These are phyloP conservation scores for Tauraco erythrolophus DNA, from an alignment of 2,113 vertebrate genomes.

Conservation along the genomic window DNA sequence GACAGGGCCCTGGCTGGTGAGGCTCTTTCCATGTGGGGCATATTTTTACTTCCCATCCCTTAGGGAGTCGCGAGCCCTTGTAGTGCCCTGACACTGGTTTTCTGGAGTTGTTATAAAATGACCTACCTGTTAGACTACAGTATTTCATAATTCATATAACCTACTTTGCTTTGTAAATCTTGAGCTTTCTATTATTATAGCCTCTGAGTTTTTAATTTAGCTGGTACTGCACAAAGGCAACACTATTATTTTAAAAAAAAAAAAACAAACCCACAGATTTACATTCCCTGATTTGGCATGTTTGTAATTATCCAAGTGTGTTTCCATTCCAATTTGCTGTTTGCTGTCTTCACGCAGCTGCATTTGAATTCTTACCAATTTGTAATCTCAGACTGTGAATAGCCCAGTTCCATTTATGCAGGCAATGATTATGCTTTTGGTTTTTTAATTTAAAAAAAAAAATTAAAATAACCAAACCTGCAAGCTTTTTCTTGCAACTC, in stretches of 20 bases:
- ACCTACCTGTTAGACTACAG: not conserved
- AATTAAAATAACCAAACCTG: not conserved
- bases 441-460: not conserved
- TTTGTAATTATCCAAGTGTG: slow-evolving; percentile 5
- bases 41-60: not conserved
- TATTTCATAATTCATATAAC: not conserved
- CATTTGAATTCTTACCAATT: not conserved
- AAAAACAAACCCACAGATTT: not conserved
- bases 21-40: not conserved
- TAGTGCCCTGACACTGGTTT: not conserved
- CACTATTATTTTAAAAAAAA: not conserved
- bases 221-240: not conserved
- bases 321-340: slow-evolving; percentile 5
- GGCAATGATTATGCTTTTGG: not conserved
- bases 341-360: slow-evolving; percentile 44
- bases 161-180: not conserved
- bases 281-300: not conserved
- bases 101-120: not conserved
- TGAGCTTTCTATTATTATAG: not conserved
- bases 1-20: not conserved
- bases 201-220: not conserved
- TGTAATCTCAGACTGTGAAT: not conserved
- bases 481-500: not conserved
- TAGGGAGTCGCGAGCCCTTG: not conserved
- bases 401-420: not conserved